These are phyloP conservation scores for Gymnothorax javanicus DNA, from an alignment of 2,797 vertebrate species.

Conservation along the genomic window DNA sequence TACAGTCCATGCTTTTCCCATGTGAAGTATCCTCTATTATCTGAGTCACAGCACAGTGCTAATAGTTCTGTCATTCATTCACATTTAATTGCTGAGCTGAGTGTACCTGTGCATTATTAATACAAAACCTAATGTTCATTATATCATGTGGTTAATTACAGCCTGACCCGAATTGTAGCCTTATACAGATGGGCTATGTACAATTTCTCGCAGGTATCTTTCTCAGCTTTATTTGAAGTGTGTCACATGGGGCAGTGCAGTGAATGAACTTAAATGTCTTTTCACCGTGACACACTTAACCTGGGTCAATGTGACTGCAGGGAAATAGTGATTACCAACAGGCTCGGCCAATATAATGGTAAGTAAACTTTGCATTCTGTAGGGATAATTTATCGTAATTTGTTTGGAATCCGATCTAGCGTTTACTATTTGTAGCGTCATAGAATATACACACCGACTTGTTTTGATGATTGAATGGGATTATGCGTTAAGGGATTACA, in stretches of 20 bases:
- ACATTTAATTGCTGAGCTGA: not conserved
- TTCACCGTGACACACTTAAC: not conserved
- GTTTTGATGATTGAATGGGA: not conserved
- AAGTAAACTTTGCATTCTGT: no score
- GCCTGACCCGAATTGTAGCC: no score
- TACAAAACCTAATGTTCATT: no score
- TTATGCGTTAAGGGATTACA: not conserved
- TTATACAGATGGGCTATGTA: not conserved
- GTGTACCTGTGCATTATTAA: not conserved
- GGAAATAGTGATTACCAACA: no score
- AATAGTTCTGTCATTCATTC: not conserved
- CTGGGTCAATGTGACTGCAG: not conserved
- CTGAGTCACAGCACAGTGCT: not conserved
- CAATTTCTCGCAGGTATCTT: not conserved
- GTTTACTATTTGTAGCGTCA: not conserved
- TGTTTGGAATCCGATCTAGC: no score
- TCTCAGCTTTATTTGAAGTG: no score
- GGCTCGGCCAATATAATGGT: no score
- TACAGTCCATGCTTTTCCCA: no score
- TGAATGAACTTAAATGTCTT: not conserved
- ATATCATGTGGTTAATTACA: no score
- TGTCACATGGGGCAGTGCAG: not conserved
- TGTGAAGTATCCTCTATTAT: not conserved
- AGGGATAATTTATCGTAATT: no score
- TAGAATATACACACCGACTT: no score